These are phyloP conservation scores for Dermatemys mawii DNA, from an alignment of 2,113 vertebrate species.

Conservation along the genomic window DNA sequence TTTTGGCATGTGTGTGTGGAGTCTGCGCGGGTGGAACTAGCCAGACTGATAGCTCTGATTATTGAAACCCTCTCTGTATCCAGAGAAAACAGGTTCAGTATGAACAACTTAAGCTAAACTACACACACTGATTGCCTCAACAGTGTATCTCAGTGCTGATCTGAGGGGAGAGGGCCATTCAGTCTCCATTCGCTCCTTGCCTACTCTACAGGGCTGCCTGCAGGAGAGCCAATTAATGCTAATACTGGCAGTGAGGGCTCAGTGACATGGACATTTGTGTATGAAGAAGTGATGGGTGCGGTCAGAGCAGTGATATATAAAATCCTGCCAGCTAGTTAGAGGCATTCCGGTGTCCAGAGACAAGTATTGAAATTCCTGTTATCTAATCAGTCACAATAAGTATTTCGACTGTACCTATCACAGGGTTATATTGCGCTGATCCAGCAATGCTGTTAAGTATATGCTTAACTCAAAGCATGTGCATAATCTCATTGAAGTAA, in stretches of 20 bases:
- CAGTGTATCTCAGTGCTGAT: background rate
- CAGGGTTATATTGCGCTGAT: background rate
- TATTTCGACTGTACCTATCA: background rate
- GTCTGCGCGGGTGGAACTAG: background rate
- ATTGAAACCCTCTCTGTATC: background rate
- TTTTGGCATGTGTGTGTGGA: background rate
- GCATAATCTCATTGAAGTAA: background rate
- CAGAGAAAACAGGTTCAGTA: background rate
- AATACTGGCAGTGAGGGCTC: conserved; percentile 54
- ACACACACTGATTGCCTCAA: background rate
- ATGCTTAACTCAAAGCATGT: background rate
- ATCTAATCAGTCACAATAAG: conserved; percentile 6
- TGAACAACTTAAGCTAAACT: background rate
- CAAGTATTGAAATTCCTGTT: conserved; percentile 1
- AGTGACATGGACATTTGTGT: conserved; percentile 1
- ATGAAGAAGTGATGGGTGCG: background rate
- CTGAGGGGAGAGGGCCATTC: background rate
- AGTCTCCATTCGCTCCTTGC: conserved; percentile 27
- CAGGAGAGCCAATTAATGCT: conserved; percentile 57
- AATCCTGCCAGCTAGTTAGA: background rate
- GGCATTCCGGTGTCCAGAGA: conserved; percentile 22
- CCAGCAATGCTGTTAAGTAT: background rate
- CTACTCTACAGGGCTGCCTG: background rate
- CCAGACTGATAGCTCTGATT: background rate
- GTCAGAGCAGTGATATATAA: conserved; percentile 42